Evolutionary conservation across 1,140 invertebrate species (phyloP).

Genomic region (Drosophila eugracilis): DNA sequence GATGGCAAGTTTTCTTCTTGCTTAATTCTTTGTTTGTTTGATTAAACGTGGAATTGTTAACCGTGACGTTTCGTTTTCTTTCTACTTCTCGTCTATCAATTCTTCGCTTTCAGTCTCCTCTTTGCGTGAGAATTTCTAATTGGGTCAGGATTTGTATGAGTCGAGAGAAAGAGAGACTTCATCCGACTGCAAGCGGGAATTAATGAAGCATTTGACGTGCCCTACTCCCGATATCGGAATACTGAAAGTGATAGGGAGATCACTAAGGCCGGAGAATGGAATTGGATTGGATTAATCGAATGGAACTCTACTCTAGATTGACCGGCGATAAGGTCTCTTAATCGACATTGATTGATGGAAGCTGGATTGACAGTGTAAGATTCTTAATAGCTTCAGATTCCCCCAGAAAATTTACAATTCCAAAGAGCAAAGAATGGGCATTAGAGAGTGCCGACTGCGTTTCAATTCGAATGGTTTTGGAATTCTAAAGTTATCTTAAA

Average conservation of each 20-base stretch:
- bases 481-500: too few relatives aligned
- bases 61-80: conserved; percentile 66
- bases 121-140: conserved; percentile 79
- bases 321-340: conserved; percentile 24
- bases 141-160: conserved; percentile 63
- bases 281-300: conserved; percentile 26
- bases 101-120: conserved; percentile 33
- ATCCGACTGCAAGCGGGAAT: conserved; percentile 38
- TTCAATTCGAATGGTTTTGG: neutral
- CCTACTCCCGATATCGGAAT: conserved; percentile 59
- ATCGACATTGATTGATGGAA: conserved; percentile 38
- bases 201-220: conserved; percentile 71
- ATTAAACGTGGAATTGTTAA: conserved; percentile 78
- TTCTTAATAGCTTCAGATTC: conserved; percentile 4
- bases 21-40: conserved; percentile 64
- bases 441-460: too few relatives aligned
- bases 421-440: neutral
- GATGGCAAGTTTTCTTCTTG: conserved; percentile 50
- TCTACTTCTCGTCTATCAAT: conserved; percentile 5
- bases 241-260: conserved; percentile 56
- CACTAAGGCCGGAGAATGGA: conserved; percentile 17
- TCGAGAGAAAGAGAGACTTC: too few relatives aligned
- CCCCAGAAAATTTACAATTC: conserved; percentile 1
- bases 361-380: neutral
- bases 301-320: conserved; percentile 22